Percentiles rank a stretch among this genome's conserved stretches.
Conservation (phyloP, 1,140 invertebrate genomes). For the Zaprionus ornatus region DNA sequence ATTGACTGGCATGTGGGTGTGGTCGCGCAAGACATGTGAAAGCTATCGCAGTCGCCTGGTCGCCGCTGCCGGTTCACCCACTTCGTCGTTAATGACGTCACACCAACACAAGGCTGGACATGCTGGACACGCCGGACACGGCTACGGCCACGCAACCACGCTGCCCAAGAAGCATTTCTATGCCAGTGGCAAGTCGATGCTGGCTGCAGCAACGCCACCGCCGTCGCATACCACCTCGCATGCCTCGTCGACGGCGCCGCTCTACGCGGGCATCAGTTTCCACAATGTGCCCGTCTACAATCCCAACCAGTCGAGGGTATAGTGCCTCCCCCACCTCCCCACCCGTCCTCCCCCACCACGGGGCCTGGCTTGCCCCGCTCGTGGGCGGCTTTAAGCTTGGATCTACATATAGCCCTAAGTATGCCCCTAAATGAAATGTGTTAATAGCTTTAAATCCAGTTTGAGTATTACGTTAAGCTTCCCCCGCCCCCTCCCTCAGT, state of each 20-base stretch:
- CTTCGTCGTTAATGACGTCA: slow-evolving; percentile 48
- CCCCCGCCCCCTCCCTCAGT: background rate
- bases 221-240: background rate
- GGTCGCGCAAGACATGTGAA: slow-evolving; percentile 93
- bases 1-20: slow-evolving; percentile 95
- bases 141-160: slow-evolving; percentile 15
- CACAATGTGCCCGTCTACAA: slow-evolving; percentile 82
- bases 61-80: slow-evolving; percentile 51
- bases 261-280: slow-evolving; percentile 82
- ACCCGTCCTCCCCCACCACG: background rate
- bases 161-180: slow-evolving; percentile 77
- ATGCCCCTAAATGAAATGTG: slow-evolving; percentile 66
- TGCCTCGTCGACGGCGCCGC: slow-evolving; percentile 33
- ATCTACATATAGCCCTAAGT: slow-evolving; percentile 20
- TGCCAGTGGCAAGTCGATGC: slow-evolving; percentile 66
- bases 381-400: slow-evolving; percentile 46
- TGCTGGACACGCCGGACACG: background rate
- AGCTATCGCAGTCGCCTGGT: slow-evolving; percentile 76
- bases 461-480: slow-evolving; percentile 29
- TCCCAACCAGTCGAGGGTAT: slow-evolving; percentile 70
- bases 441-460: slow-evolving; percentile 68
- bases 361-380: background rate
- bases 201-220: slow-evolving; percentile 4
- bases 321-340: slow-evolving; percentile 1
- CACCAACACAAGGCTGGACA: slow-evolving; percentile 42